Conservation (phyloP, 2,888 invertebrate genomes). For the Phaonia tiefii region DNA sequence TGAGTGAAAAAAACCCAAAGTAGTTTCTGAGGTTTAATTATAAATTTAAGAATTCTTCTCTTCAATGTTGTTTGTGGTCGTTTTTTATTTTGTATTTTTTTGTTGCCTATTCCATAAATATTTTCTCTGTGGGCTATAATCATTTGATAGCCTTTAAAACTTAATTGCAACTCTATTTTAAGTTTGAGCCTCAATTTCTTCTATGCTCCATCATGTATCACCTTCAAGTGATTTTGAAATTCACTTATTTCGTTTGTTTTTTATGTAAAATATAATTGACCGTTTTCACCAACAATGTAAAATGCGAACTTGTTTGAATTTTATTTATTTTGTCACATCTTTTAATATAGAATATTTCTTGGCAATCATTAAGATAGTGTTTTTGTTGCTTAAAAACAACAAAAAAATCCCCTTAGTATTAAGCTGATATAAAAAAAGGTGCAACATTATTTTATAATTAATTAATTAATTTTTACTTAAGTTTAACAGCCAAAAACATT, state of each 20-base stretch:
- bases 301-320: no score
- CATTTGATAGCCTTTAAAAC: neutral
- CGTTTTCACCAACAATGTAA: constrained; percentile 4
- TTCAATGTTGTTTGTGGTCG: constrained; percentile 29
- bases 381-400: constrained; percentile 8
- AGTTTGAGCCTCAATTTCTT: no score
- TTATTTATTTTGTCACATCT: no score
- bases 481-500: no score
- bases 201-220: constrained; percentile 2
- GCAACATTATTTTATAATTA: no score
- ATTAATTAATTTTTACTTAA: no score
- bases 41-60: neutral
- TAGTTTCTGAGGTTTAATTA: no score
- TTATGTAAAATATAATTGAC: constrained; percentile 37
- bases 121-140: neutral
- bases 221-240: constrained; percentile 43
- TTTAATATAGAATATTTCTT: neutral
- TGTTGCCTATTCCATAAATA: neutral
- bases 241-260: constrained; percentile 28
- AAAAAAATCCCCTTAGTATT: neutral
- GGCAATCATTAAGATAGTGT: constrained; percentile 16
- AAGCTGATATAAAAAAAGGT: no score
- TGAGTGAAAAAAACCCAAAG: no score
- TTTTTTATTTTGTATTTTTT: neutral
- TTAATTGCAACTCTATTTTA: no score